Base-by-base conservation (phyloP, 1,140 invertebrate species). In the Drosophila fuyamai region DNA sequence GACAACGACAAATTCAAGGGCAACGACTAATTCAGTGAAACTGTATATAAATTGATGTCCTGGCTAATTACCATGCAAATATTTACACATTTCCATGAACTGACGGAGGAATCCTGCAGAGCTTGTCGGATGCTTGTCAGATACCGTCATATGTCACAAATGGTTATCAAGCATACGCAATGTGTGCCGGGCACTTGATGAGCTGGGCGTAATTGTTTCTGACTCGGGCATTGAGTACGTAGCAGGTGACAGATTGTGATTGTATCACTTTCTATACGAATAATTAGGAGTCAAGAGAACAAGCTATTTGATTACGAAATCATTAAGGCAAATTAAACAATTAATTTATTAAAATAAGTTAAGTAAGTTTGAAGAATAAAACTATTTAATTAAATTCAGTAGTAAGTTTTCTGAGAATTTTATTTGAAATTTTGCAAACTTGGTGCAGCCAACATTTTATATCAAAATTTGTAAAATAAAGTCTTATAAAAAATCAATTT, bases 51-150 rank as follows among this genome's bases (percentile, higher is more conserved):
- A 56, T 46, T 58, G 81, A 79, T 77, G 82, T 78, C 59, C 73
- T 74, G 57, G 81, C 78, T 84, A 84, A 84, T 84, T 84, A 81
- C 59, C 77, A 84, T 84, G 81, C 79, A 84, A 85, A 84, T 84
- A 85, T 65, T 85, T 76, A 47, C 81, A 71, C 67, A 71, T 71
- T 71, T 32, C 36, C 67, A 46, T 50, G 29, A n/a, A 70, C 70
- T 71, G 65, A 71, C 66, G 50, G 65, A 48, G 66, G 65, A 47
- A 71, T 71, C 67, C 50, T 57, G 38, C 44, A 14, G 51, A 38
- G 65, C 67, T 35, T 71, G 67, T 71, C 67, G 36, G 51, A 71
- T 68, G 51, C 65, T 70, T 71, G 67, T 71, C 67, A 71, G 65
- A 68, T 68, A 54, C 65, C 43, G 51, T 71, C 65, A 71, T 36